Conservation (phyloP, 64 coral and sea anemone genomes). For the Pachyseris speciosa region DNA sequence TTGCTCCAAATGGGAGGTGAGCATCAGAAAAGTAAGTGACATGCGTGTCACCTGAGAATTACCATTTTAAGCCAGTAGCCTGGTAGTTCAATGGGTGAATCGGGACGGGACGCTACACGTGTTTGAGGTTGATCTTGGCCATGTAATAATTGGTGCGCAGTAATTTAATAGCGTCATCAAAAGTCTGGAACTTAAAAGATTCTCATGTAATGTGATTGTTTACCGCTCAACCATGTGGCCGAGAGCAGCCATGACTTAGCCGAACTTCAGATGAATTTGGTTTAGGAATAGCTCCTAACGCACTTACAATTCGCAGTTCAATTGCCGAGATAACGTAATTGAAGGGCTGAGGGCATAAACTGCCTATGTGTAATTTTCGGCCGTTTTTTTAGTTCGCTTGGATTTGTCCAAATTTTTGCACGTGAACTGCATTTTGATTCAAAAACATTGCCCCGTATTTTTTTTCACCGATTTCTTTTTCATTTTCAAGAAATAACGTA, state of each 20-base stretch:
- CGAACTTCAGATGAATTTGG: background rate
- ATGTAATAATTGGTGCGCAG: conserved; percentile 30
- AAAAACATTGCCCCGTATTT: no score
- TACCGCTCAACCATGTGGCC: conserved; percentile 33
- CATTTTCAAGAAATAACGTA: no score
- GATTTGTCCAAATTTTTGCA: no score
- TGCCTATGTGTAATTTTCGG: no score
- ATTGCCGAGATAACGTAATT: no score
- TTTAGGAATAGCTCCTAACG: conserved; percentile 68
- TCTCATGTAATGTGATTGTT: conserved; percentile 51
- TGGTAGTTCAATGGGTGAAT: conserved; percentile 44
- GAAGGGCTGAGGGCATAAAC: no score
- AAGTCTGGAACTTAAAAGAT: conserved; percentile 29
- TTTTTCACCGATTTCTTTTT: no score
- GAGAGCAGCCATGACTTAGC: conserved; percentile 41
- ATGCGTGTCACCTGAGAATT: background rate
- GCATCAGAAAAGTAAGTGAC: conserved; percentile 35
- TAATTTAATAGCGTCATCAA: background rate
- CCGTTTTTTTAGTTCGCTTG: no score
- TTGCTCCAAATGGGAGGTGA: conserved; percentile 32
- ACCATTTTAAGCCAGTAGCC: conserved; percentile 32
- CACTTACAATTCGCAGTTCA: background rate
- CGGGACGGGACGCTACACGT: conserved; percentile 33
- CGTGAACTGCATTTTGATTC: no score
- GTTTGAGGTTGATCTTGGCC: conserved; percentile 41